A percentile compares a stretch with the other conserved stretches of the same genome.
phyloP scores from a whole-genome alignment of 2,888 invertebrate species.

The Pammene aurita region DNA sequence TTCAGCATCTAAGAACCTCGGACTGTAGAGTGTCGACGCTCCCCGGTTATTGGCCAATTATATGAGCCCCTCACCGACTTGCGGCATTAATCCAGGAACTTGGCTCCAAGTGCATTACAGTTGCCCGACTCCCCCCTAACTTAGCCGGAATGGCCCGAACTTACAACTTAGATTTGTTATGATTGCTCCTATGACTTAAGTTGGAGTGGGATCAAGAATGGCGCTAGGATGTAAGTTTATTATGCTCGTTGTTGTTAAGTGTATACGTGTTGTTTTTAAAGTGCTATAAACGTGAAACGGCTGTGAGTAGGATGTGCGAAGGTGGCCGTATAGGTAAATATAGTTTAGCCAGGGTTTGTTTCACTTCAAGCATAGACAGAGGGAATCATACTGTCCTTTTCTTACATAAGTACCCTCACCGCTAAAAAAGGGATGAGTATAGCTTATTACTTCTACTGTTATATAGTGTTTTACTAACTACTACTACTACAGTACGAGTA shows the following conservation, averaged over 20 bases:
- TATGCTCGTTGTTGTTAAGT: slow-evolving; percentile 11
- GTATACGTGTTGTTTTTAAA: slow-evolving; percentile 11
- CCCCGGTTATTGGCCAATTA: slow-evolving; percentile 41
- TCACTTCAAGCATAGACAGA: too few relatives aligned
- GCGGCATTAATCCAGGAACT: slow-evolving; percentile 38
- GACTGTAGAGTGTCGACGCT: slow-evolving; percentile 25
- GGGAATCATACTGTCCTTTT: too few relatives aligned
- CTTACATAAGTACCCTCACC: too few relatives aligned
- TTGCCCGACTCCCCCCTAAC: slow-evolving; percentile 36
- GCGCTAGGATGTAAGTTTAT: slow-evolving; percentile 17
- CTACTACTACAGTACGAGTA: too few relatives aligned
- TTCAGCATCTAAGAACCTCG: neutral
- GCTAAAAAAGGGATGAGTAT: too few relatives aligned
- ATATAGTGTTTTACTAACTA: too few relatives aligned
- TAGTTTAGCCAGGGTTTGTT: too few relatives aligned
- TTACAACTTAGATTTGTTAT: slow-evolving; percentile 42
- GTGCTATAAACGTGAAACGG: neutral
- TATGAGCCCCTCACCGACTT: slow-evolving; percentile 26
- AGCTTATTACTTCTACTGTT: too few relatives aligned
- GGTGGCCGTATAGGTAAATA: too few relatives aligned
- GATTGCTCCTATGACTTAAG: slow-evolving; percentile 41
- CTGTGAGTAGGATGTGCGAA: neutral
- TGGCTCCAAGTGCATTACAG: slow-evolving; percentile 40
- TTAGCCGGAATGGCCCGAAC: slow-evolving; percentile 38
- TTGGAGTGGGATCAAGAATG: slow-evolving; percentile 32